Conservation (phyloP, 2,797 vertebrate genomes). For the Delichon dasypus region DNA sequence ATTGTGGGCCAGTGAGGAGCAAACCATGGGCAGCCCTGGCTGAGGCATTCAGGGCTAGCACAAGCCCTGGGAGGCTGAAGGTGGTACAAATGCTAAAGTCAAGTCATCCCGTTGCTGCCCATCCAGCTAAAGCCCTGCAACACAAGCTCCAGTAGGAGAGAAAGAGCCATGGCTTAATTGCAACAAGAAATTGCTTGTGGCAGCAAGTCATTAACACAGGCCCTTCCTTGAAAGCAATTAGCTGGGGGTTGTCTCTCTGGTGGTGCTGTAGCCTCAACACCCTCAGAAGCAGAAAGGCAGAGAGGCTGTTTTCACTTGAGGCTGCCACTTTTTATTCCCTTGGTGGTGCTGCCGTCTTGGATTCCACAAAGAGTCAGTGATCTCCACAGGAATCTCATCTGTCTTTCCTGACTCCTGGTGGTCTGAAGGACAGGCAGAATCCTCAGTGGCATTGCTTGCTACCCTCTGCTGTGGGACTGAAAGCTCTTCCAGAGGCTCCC, state of each 20-base stretch:
- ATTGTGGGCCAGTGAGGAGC: neutral
- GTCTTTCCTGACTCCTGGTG: neutral
- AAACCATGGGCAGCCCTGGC: neutral
- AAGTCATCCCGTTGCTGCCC: neutral
- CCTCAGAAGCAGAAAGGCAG: neutral
- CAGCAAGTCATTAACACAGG: neutral
- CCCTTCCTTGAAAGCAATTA: neutral
- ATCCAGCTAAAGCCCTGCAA: neutral
- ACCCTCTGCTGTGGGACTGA: neutral
- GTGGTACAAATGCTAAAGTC: neutral
- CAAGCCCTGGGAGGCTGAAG: neutral
- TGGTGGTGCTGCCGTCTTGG: neutral
- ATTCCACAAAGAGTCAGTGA: neutral
- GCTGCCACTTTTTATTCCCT: neutral
- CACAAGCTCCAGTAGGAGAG: neutral
- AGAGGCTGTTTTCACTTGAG: neutral
- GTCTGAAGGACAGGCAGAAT: rapidly evolving
- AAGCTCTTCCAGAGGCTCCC: rapidly evolving
- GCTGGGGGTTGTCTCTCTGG: neutral
- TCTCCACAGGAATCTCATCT: neutral
- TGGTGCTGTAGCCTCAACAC: rapidly evolving
- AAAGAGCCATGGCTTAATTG: neutral
- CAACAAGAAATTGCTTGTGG: neutral
- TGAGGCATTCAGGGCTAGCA: rapidly evolving
- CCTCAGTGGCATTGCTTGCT: rapidly evolving